phyloP scores from a whole-genome alignment of 1,140 invertebrate genomes.

The Phymastichus coffea region DNA sequence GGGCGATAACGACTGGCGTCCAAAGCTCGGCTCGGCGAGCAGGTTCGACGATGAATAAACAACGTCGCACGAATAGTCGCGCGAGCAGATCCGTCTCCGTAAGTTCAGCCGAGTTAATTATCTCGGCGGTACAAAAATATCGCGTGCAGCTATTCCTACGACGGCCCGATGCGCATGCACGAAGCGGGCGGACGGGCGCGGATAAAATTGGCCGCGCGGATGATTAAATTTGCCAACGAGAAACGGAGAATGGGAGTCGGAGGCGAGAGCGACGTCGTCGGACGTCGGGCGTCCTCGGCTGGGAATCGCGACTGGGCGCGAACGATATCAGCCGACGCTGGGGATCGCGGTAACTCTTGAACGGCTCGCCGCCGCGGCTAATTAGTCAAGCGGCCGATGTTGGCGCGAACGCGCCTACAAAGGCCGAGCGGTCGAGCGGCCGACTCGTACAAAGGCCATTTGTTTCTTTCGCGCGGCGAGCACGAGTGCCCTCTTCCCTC shows the following conservation, averaged over 20 bases:
- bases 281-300: constrained; percentile 2
- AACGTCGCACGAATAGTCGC: neutral
- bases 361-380: neutral
- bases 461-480: no score
- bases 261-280: constrained; percentile 2
- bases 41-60: no score
- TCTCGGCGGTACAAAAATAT: neutral
- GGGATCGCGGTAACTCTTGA: neutral
- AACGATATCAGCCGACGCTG: constrained; percentile 9
- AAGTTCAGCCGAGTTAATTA: neutral
- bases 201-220: neutral
- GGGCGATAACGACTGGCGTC: no score
- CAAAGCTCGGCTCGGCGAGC: no score
- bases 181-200: neutral
- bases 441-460: no score
- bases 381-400: neutral
- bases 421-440: no score
- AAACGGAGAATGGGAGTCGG: constrained; percentile 9
- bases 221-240: constrained; percentile 13
- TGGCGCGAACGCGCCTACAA: neutral
- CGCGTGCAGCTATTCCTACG: neutral
- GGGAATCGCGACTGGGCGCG: constrained; percentile 8
- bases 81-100: neutral
- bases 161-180: neutral
- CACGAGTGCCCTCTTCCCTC: neutral